Evolutionary conservation across 37 sponge, comb jelly and placozoan genomes (phyloP).

Genomic region (Mnemiopsis leidyi): DNA sequence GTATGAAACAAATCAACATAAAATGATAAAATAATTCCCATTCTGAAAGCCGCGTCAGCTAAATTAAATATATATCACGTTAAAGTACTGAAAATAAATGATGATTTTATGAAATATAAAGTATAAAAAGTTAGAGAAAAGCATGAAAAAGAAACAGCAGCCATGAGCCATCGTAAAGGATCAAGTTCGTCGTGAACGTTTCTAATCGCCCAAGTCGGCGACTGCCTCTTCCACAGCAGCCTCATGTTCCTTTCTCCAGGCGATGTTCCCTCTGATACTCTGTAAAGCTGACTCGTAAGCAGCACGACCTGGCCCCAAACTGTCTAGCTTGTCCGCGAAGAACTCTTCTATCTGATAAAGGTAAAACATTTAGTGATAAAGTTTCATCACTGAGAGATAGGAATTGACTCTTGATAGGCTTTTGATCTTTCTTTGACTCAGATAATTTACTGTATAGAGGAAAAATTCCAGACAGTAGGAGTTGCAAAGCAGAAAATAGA

Average conservation of each 20-base stretch:
- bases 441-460: too few relatives aligned
- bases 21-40: background rate
- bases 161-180: background rate
- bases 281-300: conserved; percentile 26
- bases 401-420: too few relatives aligned
- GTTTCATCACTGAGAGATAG: too few relatives aligned
- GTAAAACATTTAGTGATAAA: too few relatives aligned
- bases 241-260: background rate
- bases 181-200: background rate
- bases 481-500: too few relatives aligned
- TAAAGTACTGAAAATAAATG: background rate
- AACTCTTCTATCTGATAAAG: conserved; percentile 13
- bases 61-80: background rate
- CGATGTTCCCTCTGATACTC: conserved; percentile 31
- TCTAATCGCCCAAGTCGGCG: too few relatives aligned
- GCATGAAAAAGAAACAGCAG: background rate
- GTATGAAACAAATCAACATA: background rate
- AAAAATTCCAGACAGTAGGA: too few relatives aligned
- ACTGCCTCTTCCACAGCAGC: conserved; percentile 1
- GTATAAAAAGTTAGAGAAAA: background rate
- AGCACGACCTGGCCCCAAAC: background rate
- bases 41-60: background rate
- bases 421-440: too few relatives aligned
- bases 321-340: background rate
- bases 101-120: background rate